These are phyloP conservation scores for Meandrusa payeni DNA, from an alignment of 2,888 invertebrate genomes.

Conservation along the genomic window DNA sequence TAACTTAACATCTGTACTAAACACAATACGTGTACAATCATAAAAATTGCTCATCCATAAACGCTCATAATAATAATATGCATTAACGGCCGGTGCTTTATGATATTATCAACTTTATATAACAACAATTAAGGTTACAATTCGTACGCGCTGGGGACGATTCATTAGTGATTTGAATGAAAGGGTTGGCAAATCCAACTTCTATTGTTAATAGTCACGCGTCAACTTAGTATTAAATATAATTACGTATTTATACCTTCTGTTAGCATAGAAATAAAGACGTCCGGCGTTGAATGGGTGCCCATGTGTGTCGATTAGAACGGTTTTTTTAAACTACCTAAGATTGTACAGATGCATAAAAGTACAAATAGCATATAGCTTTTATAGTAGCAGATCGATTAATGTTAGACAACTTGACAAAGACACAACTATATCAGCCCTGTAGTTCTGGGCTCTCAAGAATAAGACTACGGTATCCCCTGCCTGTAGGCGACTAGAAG, in stretches of 20 bases:
- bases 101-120: slow-evolving; percentile 35
- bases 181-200: slow-evolving; percentile 79
- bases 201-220: slow-evolving; percentile 77
- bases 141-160: slow-evolving; percentile 33
- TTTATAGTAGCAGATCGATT: too few species aligned
- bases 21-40: slow-evolving; percentile 60
- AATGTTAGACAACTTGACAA: too few species aligned
- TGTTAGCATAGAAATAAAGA: slow-evolving; percentile 58
- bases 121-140: slow-evolving; percentile 33
- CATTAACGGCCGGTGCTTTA: slow-evolving; percentile 40
- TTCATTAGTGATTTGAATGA: slow-evolving; percentile 70
- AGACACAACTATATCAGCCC: too few species aligned
- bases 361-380: neutral
- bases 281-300: slow-evolving; percentile 37
- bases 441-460: too few species aligned
- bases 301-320: neutral
- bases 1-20: slow-evolving; percentile 38
- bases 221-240: slow-evolving; percentile 66
- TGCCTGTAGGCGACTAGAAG: too few species aligned
- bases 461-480: too few species aligned
- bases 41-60: slow-evolving; percentile 77
- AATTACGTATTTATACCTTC: slow-evolving; percentile 71
- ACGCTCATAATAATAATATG: slow-evolving; percentile 61
- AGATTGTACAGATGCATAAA: neutral
- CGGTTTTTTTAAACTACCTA: slow-evolving; percentile 2